Evolutionary conservation across 2,888 invertebrate genomes (phyloP), one percentile per base, ranked within the genome.

Genomic region (Archips xylosteana): DNA sequence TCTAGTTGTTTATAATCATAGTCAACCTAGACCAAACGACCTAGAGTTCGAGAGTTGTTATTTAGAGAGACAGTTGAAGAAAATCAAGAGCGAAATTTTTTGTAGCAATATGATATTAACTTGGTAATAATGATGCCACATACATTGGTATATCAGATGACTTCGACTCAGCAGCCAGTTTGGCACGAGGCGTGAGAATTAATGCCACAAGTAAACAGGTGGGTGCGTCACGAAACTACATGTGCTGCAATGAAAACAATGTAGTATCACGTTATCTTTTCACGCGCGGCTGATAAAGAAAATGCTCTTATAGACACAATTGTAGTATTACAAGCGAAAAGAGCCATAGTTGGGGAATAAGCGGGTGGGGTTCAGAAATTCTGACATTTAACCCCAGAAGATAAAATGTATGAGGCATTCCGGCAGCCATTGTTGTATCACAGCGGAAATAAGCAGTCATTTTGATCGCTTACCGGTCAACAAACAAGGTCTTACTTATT

Each of bases 201-300:
- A 45, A 62, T 45, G n/a, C 23, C 39, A 45, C 45, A 13, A 12
- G 60, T 63, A 32, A 63, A 63, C 62, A 63, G n/a, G 32, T 4
- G 23, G 32, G 34, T 63, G 13, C 63, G 63, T 63, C 63, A 62
- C 45, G 8, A 32, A 45, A n/a, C 32, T 47, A 63, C 63, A 63
- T 63, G 63, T 63, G 47, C n/a, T 47, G 47, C 23, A 47, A 63
- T 45, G 63, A 47, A 47, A 63, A 63, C 63, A 63, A 34, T 63
- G 47, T 61, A 13, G 6, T 62, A 62, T 62, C 42, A 23, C 23
- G 39, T 12, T 23, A 62, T 45, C 23, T 23, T 5, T 42, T 23
- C 23, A 12, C 23, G 23, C 62, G 23, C 13, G 42, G 13, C 2
- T 42, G 62, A 62, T 45, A 45, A 62, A 15, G 57, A 57, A 57